phyloP scores from a whole-genome alignment of 2,888 invertebrate species.

The Amphipoea lucens region DNA sequence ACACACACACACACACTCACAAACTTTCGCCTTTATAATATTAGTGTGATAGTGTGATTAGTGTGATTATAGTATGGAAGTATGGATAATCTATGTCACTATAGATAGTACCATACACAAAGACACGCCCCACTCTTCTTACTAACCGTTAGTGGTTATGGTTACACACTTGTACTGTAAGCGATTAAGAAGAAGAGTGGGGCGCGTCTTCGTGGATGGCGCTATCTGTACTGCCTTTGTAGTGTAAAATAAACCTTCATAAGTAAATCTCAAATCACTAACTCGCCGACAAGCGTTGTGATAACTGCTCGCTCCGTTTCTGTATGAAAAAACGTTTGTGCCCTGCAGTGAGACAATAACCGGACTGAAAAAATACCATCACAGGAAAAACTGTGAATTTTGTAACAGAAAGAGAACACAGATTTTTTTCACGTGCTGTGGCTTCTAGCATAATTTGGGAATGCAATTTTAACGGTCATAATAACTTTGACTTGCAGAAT shows the following conservation, averaged over 20 bases:
- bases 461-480: conserved; percentile 6
- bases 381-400: conserved; percentile 9
- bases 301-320: background rate
- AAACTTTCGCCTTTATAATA: too few relatives aligned
- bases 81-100: background rate
- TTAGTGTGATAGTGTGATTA: too few relatives aligned
- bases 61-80: too few relatives aligned
- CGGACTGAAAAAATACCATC: conserved; percentile 27
- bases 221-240: too few relatives aligned
- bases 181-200: too few relatives aligned
- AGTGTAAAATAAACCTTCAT: background rate
- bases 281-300: background rate
- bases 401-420: background rate
- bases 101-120: too few relatives aligned
- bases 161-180: too few relatives aligned
- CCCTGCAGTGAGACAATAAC: background rate
- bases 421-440: background rate
- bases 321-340: background rate
- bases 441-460: background rate
- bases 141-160: too few relatives aligned
- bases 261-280: background rate
- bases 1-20: too few relatives aligned
- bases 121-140: too few relatives aligned
- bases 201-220: too few relatives aligned
- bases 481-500: background rate